Evolutionary conservation across 2,888 invertebrate genomes (phyloP), one percentile per base, ranked within the genome.

Genomic region (Thalpophila matura): DNA sequence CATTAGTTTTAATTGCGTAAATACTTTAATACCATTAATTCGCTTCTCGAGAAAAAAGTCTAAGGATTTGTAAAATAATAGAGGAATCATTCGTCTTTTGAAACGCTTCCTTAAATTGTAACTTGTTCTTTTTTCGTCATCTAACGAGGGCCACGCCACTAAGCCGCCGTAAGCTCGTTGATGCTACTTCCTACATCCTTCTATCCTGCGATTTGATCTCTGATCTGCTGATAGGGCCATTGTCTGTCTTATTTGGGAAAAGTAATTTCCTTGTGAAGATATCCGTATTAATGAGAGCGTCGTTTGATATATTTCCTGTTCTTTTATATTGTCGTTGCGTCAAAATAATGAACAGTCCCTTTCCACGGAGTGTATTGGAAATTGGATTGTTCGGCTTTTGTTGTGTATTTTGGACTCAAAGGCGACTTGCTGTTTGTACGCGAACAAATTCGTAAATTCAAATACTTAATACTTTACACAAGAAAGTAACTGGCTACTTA

Each of bases 121-220:
- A 49, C 16, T 57, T 58, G 49, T 67, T 60, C 57, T 66, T 78
- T 79, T 79, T 64, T 57, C 46, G 50, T 51, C 38, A 43, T 33
- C 54, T 80, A 80, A 82, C 77, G 80, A 84, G 75, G 68, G 74
- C 58, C 71, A 49, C 12, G 35, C 56, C 46, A 49, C 69, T 79
- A 76, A 84, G 76, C 68, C 66, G 46, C 51, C 47, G 67, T 79
- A 71, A 82, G 78, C 77, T 68, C 61, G 71, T 77, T 74, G 72
- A 74, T 74, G 59, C 57, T 64, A 60, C 12, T 22, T 40, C 69
- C 38, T 20, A 29, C 33, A 26, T 20, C 31, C n/a, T 20, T 4
- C 43, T n/a, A n/a, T 42, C 6, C 40, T 27, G 16, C 58, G 49
- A 69, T 70, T 71, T 60, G 70, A 69, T 67, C 69, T 33, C 65